Base-by-base conservation (phyloP, 2,888 invertebrate genomes). In the Iselma pallidipennis region DNA sequence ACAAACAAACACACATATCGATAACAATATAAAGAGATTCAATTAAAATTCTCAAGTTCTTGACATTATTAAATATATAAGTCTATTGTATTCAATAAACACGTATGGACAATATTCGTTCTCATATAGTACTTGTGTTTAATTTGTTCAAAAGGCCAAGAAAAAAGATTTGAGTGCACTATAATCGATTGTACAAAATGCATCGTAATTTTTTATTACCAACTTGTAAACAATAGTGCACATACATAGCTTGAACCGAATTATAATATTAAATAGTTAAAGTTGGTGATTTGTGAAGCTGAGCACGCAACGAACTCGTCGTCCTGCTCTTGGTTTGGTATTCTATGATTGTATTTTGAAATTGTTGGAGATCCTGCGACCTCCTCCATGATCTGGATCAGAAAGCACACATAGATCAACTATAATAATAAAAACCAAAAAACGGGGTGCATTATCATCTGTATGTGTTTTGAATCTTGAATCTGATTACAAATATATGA, bases 181-280 rank as follows among this genome's bases (percentile, higher is more conserved):
- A 21, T 45, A 21, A 45, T 45, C 45, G 57, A 29, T 54, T 28
- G 67, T 68, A 70, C 69, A 69, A 70, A 71, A 68, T 69, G 56
- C 67, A 61, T 66, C 69, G 61, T 69, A 70, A 70, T 63, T 71
- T 73, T 71, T 73, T 73, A 70, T 71, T 70, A 62, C 67, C 61
- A 2, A 21, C 25, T n/a, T 50, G 28, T 69, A 70, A 72, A 74
- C 76, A 77, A 77, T 76, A 76, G 75, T 69, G 74, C 74, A 76
- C 77, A 77, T 73, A 75, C 77, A 77, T 73, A 75, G 73, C 75
- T 42, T 63, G 70, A 67, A 61, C 68, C 71, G 73, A 74, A 77
- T 77, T 76, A 72, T 75, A 76, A 77, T 76, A 73, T 72, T 72
- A 72, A 72, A 74, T 12, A 21, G 9, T 14, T 45, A 21, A 45